Evolutionary conservation across 1,140 invertebrate genomes (phyloP), one percentile per base, ranked within the genome.

Genomic region (Pseudachorutes palmiensis): DNA sequence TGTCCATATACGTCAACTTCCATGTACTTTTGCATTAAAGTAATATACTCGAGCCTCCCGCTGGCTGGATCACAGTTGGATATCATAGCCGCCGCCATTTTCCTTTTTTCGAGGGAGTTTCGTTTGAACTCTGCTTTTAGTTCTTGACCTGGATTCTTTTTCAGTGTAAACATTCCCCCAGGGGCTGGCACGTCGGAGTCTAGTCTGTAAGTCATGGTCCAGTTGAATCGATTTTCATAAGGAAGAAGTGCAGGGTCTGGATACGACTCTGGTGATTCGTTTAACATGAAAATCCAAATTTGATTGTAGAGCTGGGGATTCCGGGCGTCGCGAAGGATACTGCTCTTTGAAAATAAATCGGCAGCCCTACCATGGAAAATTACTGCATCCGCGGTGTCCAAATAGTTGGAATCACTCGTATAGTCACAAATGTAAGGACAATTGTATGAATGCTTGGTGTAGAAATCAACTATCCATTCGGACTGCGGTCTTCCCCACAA

Each of bases 1-100:
- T 67, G 70, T 16, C 84, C 84, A 70, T 80, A 85, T 32, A 84
- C 79, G 71, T 84, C 82, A 14, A 85, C 80, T 16, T 72, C 62
- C 22, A 85, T 78, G 66, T 78, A 76, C 61, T 80, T 76, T 26
- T 75, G 60, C 2, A 85, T 74, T 68, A 82, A 76, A 55, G 74
- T 65, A 0, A 80, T 81, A 68, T 79, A 82, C n/a, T 73, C 55
- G 71, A 82, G 75, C 28, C 84, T 74, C 22, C 76, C 75, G 66
- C 79, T 78, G 0, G 64, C 41, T 0, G 80, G 78, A 12, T 74
- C 66, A 73, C 84, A 85, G 72, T 84, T 80, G 30, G 79, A 81
- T 0, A 83, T 81, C 61, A 83, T 75, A 82, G 81, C 83, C 14
- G 78, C 79, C 1, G 78, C 77, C 16, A 74, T 65, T 75, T 67